phyloP scores from a whole-genome alignment of 2,113 vertebrate genomes.

The Petromus typicus region DNA sequence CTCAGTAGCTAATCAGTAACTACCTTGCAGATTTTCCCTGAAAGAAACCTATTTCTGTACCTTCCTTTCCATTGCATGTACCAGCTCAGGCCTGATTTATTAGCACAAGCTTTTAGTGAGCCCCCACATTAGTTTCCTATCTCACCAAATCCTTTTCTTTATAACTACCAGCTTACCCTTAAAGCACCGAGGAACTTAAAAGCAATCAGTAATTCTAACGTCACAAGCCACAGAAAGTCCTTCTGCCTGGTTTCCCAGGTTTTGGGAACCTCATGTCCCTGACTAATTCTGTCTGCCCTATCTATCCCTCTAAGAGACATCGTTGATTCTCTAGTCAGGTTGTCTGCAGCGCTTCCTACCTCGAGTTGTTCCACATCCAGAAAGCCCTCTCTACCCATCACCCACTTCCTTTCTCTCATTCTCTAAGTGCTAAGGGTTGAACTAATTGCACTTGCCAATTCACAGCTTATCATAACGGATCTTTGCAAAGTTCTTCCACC shows the following conservation, averaged over 20 bases:
- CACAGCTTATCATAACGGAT: not conserved
- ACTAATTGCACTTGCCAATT: not conserved
- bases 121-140: not conserved
- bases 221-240: not conserved
- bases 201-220: not conserved
- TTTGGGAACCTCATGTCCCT: not conserved
- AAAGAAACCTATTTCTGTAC: not conserved
- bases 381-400: not conserved
- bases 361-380: not conserved
- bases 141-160: conserved; percentile 18
- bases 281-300: not conserved
- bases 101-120: not conserved
- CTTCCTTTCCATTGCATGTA: not conserved
- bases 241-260: not conserved
- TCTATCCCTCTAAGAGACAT: not conserved
- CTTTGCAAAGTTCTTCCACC: not conserved
- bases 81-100: not conserved
- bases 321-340: too few species aligned
- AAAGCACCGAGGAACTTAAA: not conserved
- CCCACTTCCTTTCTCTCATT: not conserved
- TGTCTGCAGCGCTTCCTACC: not conserved
- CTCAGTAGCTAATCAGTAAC: not conserved
- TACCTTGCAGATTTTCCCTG: not conserved
- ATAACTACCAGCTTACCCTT: not conserved
- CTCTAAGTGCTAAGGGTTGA: not conserved